Conservation (phyloP, 2,888 invertebrate species). For the Drosophila kambysellisi region DNA sequence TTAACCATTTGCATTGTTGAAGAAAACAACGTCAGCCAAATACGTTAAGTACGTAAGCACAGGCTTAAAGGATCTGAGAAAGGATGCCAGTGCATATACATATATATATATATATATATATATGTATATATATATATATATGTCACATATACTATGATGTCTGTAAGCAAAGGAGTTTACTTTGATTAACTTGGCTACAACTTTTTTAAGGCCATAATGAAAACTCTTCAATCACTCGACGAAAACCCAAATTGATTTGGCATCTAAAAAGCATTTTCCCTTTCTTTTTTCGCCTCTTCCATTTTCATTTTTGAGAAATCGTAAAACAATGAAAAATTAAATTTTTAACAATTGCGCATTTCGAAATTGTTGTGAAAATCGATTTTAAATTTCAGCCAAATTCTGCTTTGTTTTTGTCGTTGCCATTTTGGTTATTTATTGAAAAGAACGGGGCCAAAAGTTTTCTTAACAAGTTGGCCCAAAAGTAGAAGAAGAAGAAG, state of each 20-base stretch:
- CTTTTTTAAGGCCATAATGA: not conserved
- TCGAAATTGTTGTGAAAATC: not conserved
- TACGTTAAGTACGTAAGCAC: not conserved
- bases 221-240: not conserved
- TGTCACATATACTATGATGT: not conserved
- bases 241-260: not conserved
- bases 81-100: not conserved
- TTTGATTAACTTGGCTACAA: not conserved
- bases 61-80: not conserved
- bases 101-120: no score
- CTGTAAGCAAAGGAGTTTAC: not conserved
- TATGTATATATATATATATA: no score
- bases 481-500: not conserved
- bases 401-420: constrained; percentile 13
- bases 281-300: not conserved
- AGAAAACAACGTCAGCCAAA: not conserved
- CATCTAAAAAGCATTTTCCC: not conserved
- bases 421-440: constrained; percentile 72
- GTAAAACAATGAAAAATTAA: not conserved
- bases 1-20: constrained; percentile 40
- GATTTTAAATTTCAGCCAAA: not conserved
- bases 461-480: constrained; percentile 41
- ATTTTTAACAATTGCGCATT: not conserved
- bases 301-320: not conserved
- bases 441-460: constrained; percentile 42